phyloP scores from a whole-genome alignment of 2,113 vertebrate species.

The Oryzias javanicus region DNA sequence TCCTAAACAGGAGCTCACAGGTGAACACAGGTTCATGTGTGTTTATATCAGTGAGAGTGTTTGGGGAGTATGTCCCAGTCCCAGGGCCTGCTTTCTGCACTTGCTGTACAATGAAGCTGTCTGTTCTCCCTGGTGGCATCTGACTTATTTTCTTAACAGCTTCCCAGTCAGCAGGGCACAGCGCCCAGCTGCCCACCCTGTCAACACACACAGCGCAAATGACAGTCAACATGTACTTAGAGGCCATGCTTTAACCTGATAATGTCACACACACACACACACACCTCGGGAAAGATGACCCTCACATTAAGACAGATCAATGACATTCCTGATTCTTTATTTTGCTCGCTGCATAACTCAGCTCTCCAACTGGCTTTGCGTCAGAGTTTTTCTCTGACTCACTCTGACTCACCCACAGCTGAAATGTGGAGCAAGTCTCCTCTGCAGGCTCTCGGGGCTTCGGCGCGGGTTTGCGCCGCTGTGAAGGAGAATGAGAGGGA shows the following conservation, averaged over 20 bases:
- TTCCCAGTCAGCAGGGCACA: constrained; percentile 66
- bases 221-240: constrained; percentile 19
- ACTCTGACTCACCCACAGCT: constrained; percentile 44
- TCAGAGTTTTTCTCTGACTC: constrained; percentile 49
- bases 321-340: constrained; percentile 52
- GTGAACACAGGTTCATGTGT: constrained; percentile 30
- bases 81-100: constrained; percentile 49
- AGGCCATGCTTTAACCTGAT: constrained; percentile 48
- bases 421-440: constrained; percentile 35
- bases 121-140: constrained; percentile 69
- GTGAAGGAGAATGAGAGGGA: constrained; percentile 33
- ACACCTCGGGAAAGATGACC: constrained; percentile 57
- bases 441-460: constrained; percentile 12
- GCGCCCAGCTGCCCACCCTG: constrained; percentile 61
- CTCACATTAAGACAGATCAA: constrained; percentile 58
- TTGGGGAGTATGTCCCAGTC: constrained; percentile 46
- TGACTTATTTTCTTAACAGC: constrained; percentile 79
- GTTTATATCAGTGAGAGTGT: constrained; percentile 41
- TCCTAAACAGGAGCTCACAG: constrained; percentile 17
- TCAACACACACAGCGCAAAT: constrained; percentile 28
- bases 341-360: constrained; percentile 49
- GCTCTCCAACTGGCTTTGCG: constrained; percentile 35
- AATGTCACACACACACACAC: constrained; percentile 49
- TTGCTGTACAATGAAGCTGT: constrained; percentile 59
- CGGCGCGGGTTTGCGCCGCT: neutral